These are phyloP conservation scores for Dryocosmus kuriphilus DNA, from an alignment of 2,888 invertebrate species.

Conservation along the genomic window DNA sequence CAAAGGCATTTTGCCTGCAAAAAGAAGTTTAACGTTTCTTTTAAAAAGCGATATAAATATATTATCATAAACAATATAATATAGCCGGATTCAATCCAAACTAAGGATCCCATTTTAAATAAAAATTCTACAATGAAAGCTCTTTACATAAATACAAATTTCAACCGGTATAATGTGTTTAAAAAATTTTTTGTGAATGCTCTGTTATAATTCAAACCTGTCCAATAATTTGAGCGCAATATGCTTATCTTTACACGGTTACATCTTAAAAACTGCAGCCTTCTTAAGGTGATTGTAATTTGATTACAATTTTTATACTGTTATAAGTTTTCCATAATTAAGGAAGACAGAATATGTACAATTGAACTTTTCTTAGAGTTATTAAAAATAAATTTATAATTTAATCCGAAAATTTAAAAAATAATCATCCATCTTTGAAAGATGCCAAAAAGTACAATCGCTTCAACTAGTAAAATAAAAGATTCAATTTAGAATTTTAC, in stretches of 20 bases:
- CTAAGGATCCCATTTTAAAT: not conserved
- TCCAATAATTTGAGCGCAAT: not conserved
- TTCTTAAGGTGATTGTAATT: constrained; percentile 16
- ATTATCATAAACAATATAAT: not conserved
- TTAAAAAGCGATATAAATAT: not conserved
- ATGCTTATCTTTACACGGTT: not conserved
- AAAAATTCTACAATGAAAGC: not conserved
- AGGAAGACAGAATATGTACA: constrained; percentile 31
- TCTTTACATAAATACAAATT: constrained; percentile 8
- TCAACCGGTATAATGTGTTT: not conserved
- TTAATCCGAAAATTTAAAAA: not conserved
- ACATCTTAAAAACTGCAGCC: not conserved
- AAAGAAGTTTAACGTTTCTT: not conserved
- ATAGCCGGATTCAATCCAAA: not conserved
- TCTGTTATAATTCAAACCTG: not conserved
- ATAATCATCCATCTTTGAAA: not conserved
- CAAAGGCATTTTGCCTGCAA: not conserved
- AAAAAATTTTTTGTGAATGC: not conserved
- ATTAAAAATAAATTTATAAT: not conserved
- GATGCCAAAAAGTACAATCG: not conserved
- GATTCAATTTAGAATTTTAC: not conserved
- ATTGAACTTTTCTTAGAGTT: constrained; percentile 2
- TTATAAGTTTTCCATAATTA: constrained; percentile 3
- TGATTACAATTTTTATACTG: constrained; percentile 15
- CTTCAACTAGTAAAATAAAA: not conserved